Evolutionary conservation across 1,140 invertebrate species (phyloP).

Genomic region (Drosophila triauraria): DNA sequence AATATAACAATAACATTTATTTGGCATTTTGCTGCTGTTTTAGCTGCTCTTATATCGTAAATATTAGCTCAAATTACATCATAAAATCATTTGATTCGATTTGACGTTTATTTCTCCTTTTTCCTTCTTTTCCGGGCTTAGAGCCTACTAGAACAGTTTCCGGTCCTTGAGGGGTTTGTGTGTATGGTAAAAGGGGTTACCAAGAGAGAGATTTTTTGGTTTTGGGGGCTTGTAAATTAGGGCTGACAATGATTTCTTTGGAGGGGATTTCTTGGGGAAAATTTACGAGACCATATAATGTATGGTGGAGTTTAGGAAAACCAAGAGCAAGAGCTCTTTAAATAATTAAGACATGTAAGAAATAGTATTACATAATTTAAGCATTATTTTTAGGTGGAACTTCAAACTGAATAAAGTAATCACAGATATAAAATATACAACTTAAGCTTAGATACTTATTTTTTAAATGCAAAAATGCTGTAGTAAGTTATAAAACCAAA

Average conservation of each 20-base stretch:
- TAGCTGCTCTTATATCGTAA: constrained; percentile 85
- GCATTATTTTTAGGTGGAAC: not conserved
- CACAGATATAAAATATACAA: not conserved
- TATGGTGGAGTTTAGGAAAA: no score
- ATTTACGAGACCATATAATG: constrained; percentile 8
- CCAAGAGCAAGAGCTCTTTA: not conserved
- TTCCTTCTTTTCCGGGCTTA: constrained; percentile 16
- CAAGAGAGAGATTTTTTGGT: not conserved
- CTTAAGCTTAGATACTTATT: not conserved
- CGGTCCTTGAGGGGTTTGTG: constrained; percentile 30
- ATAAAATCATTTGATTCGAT: constrained; percentile 85
- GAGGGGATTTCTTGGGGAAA: not conserved
- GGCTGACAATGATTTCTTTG: not conserved
- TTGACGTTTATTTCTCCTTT: constrained; percentile 82
- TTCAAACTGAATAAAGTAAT: not conserved
- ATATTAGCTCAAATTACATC: constrained; percentile 85
- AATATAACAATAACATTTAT: constrained; percentile 85
- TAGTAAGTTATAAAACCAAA: not conserved
- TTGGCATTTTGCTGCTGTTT: constrained; percentile 84
- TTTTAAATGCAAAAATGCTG: not conserved
- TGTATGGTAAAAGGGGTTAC: constrained; percentile 30
- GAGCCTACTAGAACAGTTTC: constrained; percentile 33
- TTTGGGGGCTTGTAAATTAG: constrained; percentile 29
- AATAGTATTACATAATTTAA: not conserved
- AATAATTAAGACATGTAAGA: not conserved